Percentiles rank a stretch among this genome's conserved stretches.
Conservation (phyloP, 2,113 vertebrate species). For the Anhinga rufa region DNA sequence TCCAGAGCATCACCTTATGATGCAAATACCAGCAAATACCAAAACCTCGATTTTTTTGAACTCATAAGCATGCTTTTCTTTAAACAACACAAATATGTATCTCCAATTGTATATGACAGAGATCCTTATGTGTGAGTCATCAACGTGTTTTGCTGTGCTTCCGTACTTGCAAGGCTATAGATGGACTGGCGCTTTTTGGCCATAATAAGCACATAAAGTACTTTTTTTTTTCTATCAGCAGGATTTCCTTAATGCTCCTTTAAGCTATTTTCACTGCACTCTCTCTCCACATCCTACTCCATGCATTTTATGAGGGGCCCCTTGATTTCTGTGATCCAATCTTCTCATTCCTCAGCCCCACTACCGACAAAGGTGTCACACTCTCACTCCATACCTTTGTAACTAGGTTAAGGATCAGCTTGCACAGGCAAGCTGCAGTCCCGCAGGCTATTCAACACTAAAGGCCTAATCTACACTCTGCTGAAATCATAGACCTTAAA, state of each 20-base stretch:
- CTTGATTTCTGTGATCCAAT: not conserved
- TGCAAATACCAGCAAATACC: not conserved
- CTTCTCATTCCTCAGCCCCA: not conserved
- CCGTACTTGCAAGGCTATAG: not conserved
- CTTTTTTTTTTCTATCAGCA: not conserved
- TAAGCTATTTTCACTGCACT: not conserved
- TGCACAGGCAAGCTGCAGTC: not conserved
- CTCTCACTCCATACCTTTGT: not conserved
- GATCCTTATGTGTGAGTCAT: not conserved
- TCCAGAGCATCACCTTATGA: not conserved
- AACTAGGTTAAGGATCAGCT: not conserved
- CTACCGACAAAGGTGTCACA: not conserved
- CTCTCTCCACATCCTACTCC: not conserved
- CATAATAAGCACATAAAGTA: not conserved
- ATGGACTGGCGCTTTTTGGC: not conserved
- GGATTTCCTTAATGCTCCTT: not conserved
- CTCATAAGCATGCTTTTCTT: not conserved
- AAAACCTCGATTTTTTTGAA: not conserved
- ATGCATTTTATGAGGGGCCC: not conserved
- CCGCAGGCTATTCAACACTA: not conserved
- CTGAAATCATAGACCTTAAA: not conserved
- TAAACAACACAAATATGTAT: not conserved
- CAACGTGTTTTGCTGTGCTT: not conserved
- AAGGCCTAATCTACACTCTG: not conserved
- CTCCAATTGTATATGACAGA: not conserved